Conservation (phyloP, 2,113 vertebrate genomes). For the Lethenteron reissneri region DNA sequence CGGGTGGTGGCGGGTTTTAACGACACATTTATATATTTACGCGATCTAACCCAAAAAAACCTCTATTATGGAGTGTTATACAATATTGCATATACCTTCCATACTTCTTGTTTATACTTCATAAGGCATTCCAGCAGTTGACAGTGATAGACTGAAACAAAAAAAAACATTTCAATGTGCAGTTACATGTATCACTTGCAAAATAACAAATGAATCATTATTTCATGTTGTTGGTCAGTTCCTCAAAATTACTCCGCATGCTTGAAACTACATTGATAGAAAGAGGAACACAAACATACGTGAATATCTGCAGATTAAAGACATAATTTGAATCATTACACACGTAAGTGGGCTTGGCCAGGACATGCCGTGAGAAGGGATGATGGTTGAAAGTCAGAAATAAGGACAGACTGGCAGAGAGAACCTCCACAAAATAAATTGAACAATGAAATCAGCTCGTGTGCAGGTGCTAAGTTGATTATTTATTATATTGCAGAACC, state of each 20-base stretch:
- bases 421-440: conserved; percentile 9
- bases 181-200: no score
- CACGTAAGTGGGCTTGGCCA: background rate
- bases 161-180: background rate
- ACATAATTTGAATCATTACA: background rate
- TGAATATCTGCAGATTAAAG: background rate
- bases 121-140: conserved; percentile 95
- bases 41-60: no score
- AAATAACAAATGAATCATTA: background rate
- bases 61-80: no score
- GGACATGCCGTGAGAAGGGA: background rate
- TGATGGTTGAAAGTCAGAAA: background rate
- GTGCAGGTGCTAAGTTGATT: no score
- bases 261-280: background rate
- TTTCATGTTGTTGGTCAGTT: background rate
- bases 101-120: conserved; percentile 99
- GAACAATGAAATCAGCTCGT: no score
- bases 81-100: conserved; percentile 50
- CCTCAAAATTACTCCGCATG: background rate
- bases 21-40: no score
- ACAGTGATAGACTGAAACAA: conserved; percentile 72
- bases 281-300: background rate
- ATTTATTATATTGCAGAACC: background rate
- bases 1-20: no score
- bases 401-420: conserved; percentile 14